phyloP scores from a whole-genome alignment of 2,888 invertebrate genomes.

The Chloroclystis v-ata region DNA sequence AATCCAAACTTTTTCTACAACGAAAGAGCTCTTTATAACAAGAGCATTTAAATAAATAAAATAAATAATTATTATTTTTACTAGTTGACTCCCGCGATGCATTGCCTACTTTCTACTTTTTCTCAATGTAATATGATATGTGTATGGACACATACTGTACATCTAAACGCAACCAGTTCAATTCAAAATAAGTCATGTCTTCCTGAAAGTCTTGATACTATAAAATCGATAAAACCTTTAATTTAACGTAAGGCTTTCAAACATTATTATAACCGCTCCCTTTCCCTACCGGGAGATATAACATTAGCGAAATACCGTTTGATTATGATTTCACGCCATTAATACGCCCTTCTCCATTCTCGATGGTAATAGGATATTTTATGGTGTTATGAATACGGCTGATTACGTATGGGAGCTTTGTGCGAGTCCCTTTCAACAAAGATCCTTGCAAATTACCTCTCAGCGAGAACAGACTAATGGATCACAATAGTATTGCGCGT shows the following conservation, averaged over 20 bases:
- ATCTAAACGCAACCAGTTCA: too few relatives aligned
- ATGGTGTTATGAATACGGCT: conserved; percentile 55
- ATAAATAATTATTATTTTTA: too few relatives aligned
- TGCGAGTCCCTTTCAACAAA: conserved; percentile 62
- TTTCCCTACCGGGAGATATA: conserved; percentile 29
- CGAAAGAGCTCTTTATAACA: too few relatives aligned
- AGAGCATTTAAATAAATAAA: too few relatives aligned
- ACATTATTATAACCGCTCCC: conserved; percentile 24
- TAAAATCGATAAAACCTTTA: neutral
- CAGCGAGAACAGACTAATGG: conserved; percentile 62
- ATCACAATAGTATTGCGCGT: conserved; percentile 43
- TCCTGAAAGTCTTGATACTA: too few relatives aligned
- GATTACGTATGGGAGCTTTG: conserved; percentile 57
- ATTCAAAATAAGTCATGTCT: too few relatives aligned
- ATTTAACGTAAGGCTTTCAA: conserved; percentile 12
- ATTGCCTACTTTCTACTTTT: too few relatives aligned
- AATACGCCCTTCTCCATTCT: conserved; percentile 41
- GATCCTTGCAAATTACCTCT: conserved; percentile 67
- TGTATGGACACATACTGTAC: too few relatives aligned
- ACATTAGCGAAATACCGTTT: conserved; percentile 40
- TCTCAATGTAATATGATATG: too few relatives aligned
- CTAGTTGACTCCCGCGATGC: too few relatives aligned
- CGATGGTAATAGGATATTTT: conserved; percentile 57
- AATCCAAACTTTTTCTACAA: too few relatives aligned
- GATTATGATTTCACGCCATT: conserved; percentile 56